Evolutionary conservation across 2,113 vertebrate genomes (phyloP), one percentile per base, ranked within the genome.

Genomic region (Ceyx melanurus): DNA sequence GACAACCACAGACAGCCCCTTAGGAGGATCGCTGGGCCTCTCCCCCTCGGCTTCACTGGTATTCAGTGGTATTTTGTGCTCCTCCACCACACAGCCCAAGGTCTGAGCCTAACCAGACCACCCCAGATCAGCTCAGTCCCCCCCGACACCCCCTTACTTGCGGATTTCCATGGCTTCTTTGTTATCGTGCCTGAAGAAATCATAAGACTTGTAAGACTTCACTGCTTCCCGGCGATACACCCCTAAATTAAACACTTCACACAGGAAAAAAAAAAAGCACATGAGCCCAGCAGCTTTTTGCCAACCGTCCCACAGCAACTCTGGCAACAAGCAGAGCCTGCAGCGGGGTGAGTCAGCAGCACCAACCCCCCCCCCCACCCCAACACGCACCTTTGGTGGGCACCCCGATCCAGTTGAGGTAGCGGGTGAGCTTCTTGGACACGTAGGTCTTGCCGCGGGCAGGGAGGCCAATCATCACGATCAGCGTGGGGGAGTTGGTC

Each of bases 361-460:
- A 15, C 45, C 17, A 3, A 0, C 81, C 57, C 18, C 45, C 17
- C 64, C 18, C 45, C 17, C 64, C 37, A 4, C 57, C 18, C 45
- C 15, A 3, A 0, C 81, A 78, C 97, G 15, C 95, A 99, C 99
- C 99, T 98, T 99, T 99, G 40, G 99, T 99, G 76, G 99, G 99
- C 81, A 99, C 99, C 56, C 99, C 99, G 37, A 99, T 99, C 99
- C 99, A 99, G 97, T 99, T 99, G 96, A 99, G 99, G 97, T 99
- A 99, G 54, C 99, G 98, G 4, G 99, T 99, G 90, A 99, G 98
- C 88, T 99, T 99, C 97, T 99, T 99, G 42, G 99, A 99, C 97
- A 99, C 98, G 35, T 99, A 99, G 23, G 99, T 99, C 97, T 99
- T 98, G 81, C 98, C 98, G 31, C 99, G 98, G 1, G 99, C 99